phyloP scores from a whole-genome alignment of 2,888 invertebrate species.

The Cyclophora punctaria region DNA sequence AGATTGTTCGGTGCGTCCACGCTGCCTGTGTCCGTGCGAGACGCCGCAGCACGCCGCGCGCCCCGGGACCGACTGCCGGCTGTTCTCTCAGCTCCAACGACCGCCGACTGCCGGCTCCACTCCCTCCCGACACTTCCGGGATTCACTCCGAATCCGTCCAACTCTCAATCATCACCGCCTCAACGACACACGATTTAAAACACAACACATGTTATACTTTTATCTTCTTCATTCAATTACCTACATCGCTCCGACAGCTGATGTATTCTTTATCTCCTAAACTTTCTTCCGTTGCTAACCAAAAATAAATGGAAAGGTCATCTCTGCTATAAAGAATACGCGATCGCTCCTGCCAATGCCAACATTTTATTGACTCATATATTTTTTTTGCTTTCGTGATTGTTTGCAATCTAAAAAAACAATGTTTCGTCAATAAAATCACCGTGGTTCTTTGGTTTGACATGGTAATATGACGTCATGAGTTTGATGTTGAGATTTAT shows the following conservation, averaged over 20 bases:
- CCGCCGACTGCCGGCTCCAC: too few relatives aligned
- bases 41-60: constrained; percentile 23
- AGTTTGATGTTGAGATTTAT: constrained; percentile 43
- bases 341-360: constrained; percentile 7
- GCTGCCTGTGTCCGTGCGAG: constrained; percentile 18
- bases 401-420: constrained; percentile 18
- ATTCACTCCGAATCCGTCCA: constrained; percentile 39
- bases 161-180: constrained; percentile 25
- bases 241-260: background rate
- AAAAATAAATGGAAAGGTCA: constrained; percentile 1
- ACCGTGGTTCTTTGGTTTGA: constrained; percentile 29
- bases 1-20: constrained; percentile 51
- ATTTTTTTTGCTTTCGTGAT: constrained; percentile 19
- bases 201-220: constrained; percentile 10
- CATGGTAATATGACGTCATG: constrained; percentile 35
- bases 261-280: background rate
- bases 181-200: constrained; percentile 14
- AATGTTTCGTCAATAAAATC: constrained; percentile 29
- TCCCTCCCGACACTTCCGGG: constrained; percentile 46
- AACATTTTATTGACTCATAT: constrained; percentile 4
- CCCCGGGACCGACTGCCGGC: constrained; percentile 32
- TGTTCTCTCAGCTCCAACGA: constrained; percentile 4
- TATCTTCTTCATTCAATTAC: constrained; percentile 1
- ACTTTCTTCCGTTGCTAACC: background rate
- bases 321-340: constrained; percentile 1